Conservation (phyloP, 2,113 vertebrate genomes). For the Datnioides undecimradiatus region DNA sequence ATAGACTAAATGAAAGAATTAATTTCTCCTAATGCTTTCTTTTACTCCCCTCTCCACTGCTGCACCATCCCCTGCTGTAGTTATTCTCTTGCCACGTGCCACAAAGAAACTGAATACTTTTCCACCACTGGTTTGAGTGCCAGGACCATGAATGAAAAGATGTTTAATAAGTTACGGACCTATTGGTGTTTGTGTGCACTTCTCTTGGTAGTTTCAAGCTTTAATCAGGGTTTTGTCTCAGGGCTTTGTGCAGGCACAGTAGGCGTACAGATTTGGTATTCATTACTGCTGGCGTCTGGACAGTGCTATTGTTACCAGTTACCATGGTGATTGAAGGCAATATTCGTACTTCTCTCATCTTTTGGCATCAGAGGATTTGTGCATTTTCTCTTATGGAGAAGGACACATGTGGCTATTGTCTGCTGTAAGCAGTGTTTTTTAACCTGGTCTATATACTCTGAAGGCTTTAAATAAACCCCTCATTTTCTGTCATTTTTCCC, state of each 20-base stretch:
- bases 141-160: not conserved
- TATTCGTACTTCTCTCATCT: slow-evolving; percentile 10
- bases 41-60: too few species aligned
- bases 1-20: too few species aligned
- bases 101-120: not conserved
- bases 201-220: not conserved
- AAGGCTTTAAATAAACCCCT: not conserved
- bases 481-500: not conserved
- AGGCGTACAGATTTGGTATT: not conserved
- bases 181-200: not conserved
- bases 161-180: not conserved
- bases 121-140: slow-evolving; percentile 2
- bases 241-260: slow-evolving; percentile 14
- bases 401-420: not conserved
- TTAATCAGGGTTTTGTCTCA: not conserved
- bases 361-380: slow-evolving; percentile 11
- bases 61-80: too few species aligned
- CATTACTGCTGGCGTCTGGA: slow-evolving; percentile 14
- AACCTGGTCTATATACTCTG: not conserved
- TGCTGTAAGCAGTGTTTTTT: slow-evolving; percentile 5
- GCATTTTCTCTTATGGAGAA: not conserved
- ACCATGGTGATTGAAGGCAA: slow-evolving; percentile 38
- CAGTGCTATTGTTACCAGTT: slow-evolving; percentile 47
- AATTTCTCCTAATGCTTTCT: too few species aligned
- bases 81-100: too few species aligned